These are phyloP conservation scores for Rallus limicola DNA, from an alignment of 2,113 vertebrate genomes.

Conservation along the genomic window DNA sequence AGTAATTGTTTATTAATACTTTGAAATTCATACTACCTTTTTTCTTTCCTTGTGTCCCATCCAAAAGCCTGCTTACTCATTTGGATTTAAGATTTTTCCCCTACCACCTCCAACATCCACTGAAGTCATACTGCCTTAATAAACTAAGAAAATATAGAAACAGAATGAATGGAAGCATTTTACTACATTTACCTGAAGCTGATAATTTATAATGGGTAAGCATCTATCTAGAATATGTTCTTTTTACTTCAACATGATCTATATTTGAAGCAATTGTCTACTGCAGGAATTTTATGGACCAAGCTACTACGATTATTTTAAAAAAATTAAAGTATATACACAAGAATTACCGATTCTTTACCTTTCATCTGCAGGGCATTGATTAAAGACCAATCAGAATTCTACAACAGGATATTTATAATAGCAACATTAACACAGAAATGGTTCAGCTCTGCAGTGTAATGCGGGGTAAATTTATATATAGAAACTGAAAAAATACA, in stretches of 20 bases:
- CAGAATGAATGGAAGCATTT: background rate
- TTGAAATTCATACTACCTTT: background rate
- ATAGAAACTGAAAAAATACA: background rate
- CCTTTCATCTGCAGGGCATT: background rate
- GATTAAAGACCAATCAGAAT: background rate
- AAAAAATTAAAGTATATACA: background rate
- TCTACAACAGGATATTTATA: background rate
- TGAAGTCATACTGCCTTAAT: background rate
- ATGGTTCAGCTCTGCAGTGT: background rate
- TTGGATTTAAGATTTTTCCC: background rate
- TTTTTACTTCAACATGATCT: background rate
- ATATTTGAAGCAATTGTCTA: background rate
- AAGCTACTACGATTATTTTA: background rate
- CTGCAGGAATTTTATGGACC: background rate
- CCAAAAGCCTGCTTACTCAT: background rate
- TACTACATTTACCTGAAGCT: background rate
- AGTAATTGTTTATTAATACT: background rate
- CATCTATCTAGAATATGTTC: background rate
- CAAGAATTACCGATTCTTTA: background rate
- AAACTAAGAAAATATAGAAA: slow-evolving; percentile 11
- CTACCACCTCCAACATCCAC: background rate
- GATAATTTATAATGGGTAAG: background rate
- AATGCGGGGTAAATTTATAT: background rate
- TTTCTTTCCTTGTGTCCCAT: background rate
- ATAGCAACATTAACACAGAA: background rate